Percentiles rank a stretch among this genome's conserved stretches.
phyloP scores from a whole-genome alignment of 2,797 vertebrate genomes.

The Ispidina picta region DNA sequence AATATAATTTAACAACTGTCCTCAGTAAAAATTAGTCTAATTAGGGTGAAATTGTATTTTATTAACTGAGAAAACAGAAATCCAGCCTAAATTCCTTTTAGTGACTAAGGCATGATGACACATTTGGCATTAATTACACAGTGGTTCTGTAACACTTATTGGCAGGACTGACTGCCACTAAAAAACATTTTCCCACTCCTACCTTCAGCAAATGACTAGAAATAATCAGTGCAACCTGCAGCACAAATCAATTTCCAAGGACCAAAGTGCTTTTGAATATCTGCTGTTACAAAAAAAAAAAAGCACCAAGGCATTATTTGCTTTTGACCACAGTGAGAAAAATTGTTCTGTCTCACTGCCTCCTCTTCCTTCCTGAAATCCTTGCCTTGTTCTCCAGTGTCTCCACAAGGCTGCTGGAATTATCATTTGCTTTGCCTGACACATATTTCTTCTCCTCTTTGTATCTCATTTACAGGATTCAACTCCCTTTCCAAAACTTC shows the following conservation, averaged over 20 bases:
- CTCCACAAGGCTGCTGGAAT: conserved; percentile 26
- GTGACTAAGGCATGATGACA: conserved; percentile 5
- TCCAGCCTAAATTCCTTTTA: conserved; percentile 13
- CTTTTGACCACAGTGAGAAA: not conserved
- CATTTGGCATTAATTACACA: conserved; percentile 40
- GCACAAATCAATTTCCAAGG: not conserved
- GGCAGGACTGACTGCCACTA: not conserved
- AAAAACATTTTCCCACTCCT: not conserved
- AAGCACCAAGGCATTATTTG: not conserved
- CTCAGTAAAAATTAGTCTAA: not conserved
- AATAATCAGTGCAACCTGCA: not conserved
- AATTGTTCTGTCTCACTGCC: not conserved
- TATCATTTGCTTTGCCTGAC: conserved; percentile 20
- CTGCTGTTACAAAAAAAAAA: not conserved
- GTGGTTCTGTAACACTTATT: not conserved
- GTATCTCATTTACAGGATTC: conserved; percentile 17
- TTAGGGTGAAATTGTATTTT: not conserved
- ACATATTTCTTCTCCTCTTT: not conserved
- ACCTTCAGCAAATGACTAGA: not conserved
- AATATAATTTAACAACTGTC: not conserved
- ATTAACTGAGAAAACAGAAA: not conserved
- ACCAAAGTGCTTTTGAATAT: not conserved
- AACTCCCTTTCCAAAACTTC: not conserved
- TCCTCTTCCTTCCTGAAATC: conserved; percentile 55
- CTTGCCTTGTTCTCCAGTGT: not conserved